Evolutionary conservation across 2,888 invertebrate genomes (phyloP).

Genomic region (Caenorhabditis uteleia): DNA sequence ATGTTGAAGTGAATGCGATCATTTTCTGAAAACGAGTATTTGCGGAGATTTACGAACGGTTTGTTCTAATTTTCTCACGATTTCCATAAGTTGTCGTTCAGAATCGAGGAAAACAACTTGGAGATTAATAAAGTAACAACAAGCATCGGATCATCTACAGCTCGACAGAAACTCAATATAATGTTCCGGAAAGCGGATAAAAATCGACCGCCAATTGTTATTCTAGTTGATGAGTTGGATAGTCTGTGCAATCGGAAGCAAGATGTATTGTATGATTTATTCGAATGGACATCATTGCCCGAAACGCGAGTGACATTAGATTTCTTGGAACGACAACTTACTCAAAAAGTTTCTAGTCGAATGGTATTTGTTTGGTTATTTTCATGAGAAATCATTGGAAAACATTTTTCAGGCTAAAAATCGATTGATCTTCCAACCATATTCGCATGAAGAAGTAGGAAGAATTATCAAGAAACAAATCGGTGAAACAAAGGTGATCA

Average conservation of each 20-base stretch:
- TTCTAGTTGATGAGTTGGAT: constrained; percentile 84
- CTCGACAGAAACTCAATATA: constrained; percentile 49
- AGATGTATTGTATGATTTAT: constrained; percentile 82
- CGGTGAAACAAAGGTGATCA: constrained; percentile 27
- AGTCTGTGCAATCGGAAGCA: constrained; percentile 64
- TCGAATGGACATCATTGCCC: constrained; percentile 90
- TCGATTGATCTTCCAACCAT: constrained; percentile 90
- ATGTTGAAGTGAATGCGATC: constrained; percentile 91
- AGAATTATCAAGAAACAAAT: constrained; percentile 47
- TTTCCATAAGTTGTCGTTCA: no score
- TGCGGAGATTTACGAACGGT: constrained; percentile 48
- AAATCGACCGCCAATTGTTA: constrained; percentile 72
- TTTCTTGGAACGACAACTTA: constrained; percentile 84
- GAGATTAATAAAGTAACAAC: background rate
- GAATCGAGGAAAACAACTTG: constrained; percentile 1
- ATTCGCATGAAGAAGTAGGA: constrained; percentile 80
- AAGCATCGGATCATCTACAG: constrained; percentile 34
- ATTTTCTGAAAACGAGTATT: constrained; percentile 73
- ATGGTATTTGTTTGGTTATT: no score
- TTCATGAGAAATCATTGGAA: no score
- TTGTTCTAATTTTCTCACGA: no score
- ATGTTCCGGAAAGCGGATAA: constrained; percentile 48
- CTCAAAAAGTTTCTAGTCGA: constrained; percentile 72
- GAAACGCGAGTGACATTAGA: constrained; percentile 87
- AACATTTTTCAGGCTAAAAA: constrained; percentile 74